Evolutionary conservation across 35 echinoderm and acorn worm genomes (phyloP).

Genomic region (Anneissia japonica): DNA sequence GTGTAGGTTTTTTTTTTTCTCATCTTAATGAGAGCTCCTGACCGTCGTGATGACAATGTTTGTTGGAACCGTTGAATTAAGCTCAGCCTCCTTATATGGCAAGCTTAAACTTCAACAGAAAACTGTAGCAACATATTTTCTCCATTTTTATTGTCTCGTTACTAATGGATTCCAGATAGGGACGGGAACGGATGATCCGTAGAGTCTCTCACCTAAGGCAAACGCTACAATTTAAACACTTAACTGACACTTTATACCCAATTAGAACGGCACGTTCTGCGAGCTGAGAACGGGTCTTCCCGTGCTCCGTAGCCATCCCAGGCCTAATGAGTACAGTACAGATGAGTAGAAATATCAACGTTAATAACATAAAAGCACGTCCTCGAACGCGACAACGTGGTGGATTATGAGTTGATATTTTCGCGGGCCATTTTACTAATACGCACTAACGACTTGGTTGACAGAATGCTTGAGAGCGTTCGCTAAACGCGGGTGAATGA

Average conservation of each 20-base stretch:
- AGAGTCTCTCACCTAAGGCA: neutral
- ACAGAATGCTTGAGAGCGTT: neutral
- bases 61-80: neutral
- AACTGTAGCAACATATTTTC: neutral
- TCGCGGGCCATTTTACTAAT: neutral
- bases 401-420: neutral
- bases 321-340: neutral
- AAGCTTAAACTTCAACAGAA: neutral
- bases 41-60: neutral
- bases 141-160: neutral
- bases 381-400: neutral
- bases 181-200: neutral
- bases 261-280: neutral
- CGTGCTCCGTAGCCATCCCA: neutral
- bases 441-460: neutral
- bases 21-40: too few species aligned
- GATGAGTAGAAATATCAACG: neutral
- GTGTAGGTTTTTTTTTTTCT: too few species aligned
- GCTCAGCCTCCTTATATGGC: neutral
- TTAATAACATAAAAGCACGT: neutral
- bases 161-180: constrained; percentile 1
- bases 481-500: neutral
- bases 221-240: neutral
- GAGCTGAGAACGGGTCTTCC: neutral
- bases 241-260: neutral